Evolutionary conservation across 2,797 vertebrate genomes (phyloP).

Genomic region (Gadopsis marmoratus): DNA sequence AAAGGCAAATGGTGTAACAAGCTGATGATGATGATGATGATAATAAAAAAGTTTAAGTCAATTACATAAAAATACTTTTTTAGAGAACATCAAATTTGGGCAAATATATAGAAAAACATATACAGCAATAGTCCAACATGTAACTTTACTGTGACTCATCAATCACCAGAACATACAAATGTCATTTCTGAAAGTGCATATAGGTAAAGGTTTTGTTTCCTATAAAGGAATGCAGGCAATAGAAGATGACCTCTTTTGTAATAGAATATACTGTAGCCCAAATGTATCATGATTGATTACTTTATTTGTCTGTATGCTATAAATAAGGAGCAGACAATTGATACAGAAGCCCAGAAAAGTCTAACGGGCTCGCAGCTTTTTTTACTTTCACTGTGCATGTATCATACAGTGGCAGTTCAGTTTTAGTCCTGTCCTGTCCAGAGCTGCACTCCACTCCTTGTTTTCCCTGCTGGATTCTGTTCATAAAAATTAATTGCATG

Average conservation of each 20-base stretch:
- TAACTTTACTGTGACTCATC: background rate
- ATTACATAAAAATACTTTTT: background rate
- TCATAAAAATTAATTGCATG: constrained; percentile 46
- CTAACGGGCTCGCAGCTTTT: background rate
- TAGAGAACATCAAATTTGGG: background rate
- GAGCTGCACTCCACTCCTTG: background rate
- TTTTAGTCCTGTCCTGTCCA: constrained; percentile 1
- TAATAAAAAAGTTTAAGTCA: background rate
- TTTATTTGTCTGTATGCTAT: constrained; percentile 47
- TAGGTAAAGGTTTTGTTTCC: constrained; percentile 11
- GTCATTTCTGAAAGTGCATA: constrained; percentile 2
- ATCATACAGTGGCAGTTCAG: constrained; percentile 20
- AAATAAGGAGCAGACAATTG: constrained; percentile 47
- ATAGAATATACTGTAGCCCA: constrained; percentile 33
- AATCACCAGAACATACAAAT: constrained; percentile 21
- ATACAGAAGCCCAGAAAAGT: constrained; percentile 40
- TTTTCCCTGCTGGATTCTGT: constrained; percentile 17
- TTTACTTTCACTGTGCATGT: background rate
- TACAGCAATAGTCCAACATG: constrained; percentile 1
- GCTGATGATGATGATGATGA: background rate
- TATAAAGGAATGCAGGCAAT: constrained; percentile 20
- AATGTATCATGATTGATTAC: constrained; percentile 49
- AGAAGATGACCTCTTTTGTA: constrained; percentile 21
- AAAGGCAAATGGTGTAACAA: background rate
- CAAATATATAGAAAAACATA: background rate